phyloP scores from a whole-genome alignment of 1,140 invertebrate species.

The Batillaria attramentaria region DNA sequence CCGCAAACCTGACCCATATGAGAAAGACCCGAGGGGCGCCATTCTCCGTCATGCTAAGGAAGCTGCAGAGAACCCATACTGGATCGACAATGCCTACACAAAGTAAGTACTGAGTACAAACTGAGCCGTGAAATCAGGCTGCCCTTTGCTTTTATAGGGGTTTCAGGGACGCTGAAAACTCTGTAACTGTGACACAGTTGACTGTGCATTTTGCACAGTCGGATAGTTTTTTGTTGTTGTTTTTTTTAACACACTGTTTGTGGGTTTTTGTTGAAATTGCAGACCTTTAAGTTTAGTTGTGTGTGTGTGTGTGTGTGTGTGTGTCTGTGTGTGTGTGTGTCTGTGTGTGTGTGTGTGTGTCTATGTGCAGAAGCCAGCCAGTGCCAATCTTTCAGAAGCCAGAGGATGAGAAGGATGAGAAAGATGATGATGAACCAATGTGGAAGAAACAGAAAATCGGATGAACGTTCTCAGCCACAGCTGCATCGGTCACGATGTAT shows the following conservation, averaged over 20 bases:
- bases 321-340: background rate
- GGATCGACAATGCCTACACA: conserved; percentile 75
- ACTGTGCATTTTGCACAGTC: no score
- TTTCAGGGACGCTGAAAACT: no score
- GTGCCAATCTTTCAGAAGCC: conserved; percentile 79
- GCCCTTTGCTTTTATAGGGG: no score
- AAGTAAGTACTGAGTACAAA: conserved; percentile 67
- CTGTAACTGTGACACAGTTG: no score
- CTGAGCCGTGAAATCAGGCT: no score
- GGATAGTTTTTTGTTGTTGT: no score
- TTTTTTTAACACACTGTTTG: no score
- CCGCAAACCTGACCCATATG: conserved; percentile 91
- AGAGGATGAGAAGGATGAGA: conserved; percentile 66
- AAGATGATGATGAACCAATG: conserved; percentile 21
- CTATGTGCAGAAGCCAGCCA: conserved; percentile 81
- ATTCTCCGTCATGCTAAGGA: conserved; percentile 98
- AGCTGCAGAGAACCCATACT: conserved; percentile 97
- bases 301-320: background rate
- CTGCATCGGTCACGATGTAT: conserved; percentile 36
- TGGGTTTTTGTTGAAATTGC: no score
- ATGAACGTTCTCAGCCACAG: conserved; percentile 47
- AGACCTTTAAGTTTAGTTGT: no score
- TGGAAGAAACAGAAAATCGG: conserved; percentile 10
- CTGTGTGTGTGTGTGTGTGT: background rate
- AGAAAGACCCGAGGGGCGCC: conserved; percentile 96